Evolutionary conservation across 2,888 invertebrate species (phyloP), one percentile per base, ranked within the genome.

Genomic region (Drosophila paranaensis): DNA sequence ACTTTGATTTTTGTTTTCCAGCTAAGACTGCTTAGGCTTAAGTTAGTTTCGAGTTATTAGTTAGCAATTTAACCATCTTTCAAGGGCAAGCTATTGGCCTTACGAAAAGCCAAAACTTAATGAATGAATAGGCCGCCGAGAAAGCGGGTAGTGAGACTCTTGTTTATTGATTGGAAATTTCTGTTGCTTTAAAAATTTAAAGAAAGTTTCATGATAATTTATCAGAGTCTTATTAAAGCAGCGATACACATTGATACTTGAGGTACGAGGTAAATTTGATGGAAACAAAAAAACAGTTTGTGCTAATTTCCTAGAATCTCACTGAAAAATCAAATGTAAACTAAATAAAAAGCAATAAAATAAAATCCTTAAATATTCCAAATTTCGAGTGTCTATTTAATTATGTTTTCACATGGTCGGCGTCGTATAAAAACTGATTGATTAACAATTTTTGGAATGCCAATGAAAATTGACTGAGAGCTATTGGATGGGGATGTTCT

Each of bases 151-250:
- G 40, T 6, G 20, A 16, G 27, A 33, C 27, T n/a, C 48, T 50
- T 50, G 27, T 57, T 63, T 78, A 78, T 76, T 74, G 79, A 78
- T 74, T 74, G 63, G 55, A 74, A 74, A 54, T 58, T 69, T 55
- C 13, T 54, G 33, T 30, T 54, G 56, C 63, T 46, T 48, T 66
- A 62, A 2, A 72, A 66, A 40, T 54, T 40, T 43, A 27, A 27
- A 20, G 20, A 20, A 20, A 20, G 20, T 20, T 20, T 20, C 20
- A 16, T 50, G 16, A 33, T n/a, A 50, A 6, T 13, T 50, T 50
- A 16, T 11, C 13, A 50, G 48, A 10, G 3, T 27, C 9, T 45
- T 6, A 14, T 27, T n/a, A 10, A 27, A 46, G 14, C 9, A n/a
- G n/a, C 14, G 13, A 13, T 42, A 50, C 46, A 55, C 10, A 9